Percentiles rank a stretch among this genome's conserved stretches.
These are phyloP conservation scores for Planococcus citri DNA, from an alignment of 1,140 invertebrate genomes.

Conservation along the genomic window DNA sequence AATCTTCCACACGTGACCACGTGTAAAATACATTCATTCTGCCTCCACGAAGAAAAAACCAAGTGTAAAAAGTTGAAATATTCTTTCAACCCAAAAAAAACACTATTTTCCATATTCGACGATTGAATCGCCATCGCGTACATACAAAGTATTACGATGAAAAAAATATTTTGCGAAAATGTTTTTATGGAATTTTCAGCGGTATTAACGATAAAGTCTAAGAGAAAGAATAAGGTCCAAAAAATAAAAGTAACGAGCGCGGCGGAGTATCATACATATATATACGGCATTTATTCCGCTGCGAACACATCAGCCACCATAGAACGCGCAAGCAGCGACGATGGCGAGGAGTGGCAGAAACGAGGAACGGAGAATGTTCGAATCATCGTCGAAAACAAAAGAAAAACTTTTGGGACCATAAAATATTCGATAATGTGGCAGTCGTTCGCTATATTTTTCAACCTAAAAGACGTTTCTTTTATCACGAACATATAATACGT, in stretches of 20 bases:
- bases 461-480: slow-evolving; percentile 19
- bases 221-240: background rate
- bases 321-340: background rate
- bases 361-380: too few relatives aligned
- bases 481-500: slow-evolving; percentile 19
- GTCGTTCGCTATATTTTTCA: slow-evolving; percentile 18
- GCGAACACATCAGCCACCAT: too few relatives aligned
- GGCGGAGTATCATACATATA: too few relatives aligned
- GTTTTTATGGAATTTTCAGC: background rate
- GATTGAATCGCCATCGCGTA: too few relatives aligned
- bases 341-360: background rate
- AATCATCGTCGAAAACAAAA: background rate
- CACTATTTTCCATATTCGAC: too few relatives aligned
- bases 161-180: background rate
- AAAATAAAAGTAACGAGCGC: too few relatives aligned
- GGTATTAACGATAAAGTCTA: background rate
- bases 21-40: too few relatives aligned
- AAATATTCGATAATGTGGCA: slow-evolving; percentile 20
- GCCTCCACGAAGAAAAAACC: background rate
- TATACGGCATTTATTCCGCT: too few relatives aligned
- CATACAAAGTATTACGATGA: too few relatives aligned
- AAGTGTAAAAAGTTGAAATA: too few relatives aligned
- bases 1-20: too few relatives aligned
- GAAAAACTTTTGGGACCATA: background rate
- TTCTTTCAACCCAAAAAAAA: too few relatives aligned